These are phyloP conservation scores for Coilia nasus DNA, from an alignment of 2,797 vertebrate species.

Conservation along the genomic window DNA sequence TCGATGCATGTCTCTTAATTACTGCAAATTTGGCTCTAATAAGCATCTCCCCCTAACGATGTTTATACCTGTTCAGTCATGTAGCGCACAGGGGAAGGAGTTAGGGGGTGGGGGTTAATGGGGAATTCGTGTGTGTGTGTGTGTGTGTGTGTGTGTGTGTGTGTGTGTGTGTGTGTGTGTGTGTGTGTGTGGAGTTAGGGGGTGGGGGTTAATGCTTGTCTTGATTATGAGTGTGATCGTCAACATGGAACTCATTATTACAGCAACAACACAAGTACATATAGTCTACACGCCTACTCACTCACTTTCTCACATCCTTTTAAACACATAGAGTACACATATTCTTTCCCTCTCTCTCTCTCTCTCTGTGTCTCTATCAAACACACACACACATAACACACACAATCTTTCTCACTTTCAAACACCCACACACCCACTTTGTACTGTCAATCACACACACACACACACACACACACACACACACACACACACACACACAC, in stretches of 20 bases:
- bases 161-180: no score
- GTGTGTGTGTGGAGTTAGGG: not conserved
- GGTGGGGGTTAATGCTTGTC: not conserved
- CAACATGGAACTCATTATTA: conserved; percentile 18
- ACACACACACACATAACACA: no score
- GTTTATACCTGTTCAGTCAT: conserved; percentile 34
- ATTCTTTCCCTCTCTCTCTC: not conserved
- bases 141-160: no score
- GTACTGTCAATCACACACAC: no score
- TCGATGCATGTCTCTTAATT: conserved; percentile 48
- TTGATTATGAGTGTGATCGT: not conserved
- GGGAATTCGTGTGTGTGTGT: no score
- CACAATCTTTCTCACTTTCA: no score
- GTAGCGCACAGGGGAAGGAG: conserved; percentile 20
- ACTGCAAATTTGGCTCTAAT: conserved; percentile 49
- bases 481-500: conserved; percentile 41
- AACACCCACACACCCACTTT: no score
- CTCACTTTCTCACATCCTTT: not conserved
- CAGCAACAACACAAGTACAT: not conserved
- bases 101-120: not conserved
- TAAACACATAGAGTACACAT: not conserved
- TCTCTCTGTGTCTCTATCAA: no score
- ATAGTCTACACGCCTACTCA: not conserved
- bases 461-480: conserved; percentile 30
- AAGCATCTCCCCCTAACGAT: conserved; percentile 35